phyloP scores from a whole-genome alignment of 1,140 invertebrate genomes.

The Atta colombica region DNA sequence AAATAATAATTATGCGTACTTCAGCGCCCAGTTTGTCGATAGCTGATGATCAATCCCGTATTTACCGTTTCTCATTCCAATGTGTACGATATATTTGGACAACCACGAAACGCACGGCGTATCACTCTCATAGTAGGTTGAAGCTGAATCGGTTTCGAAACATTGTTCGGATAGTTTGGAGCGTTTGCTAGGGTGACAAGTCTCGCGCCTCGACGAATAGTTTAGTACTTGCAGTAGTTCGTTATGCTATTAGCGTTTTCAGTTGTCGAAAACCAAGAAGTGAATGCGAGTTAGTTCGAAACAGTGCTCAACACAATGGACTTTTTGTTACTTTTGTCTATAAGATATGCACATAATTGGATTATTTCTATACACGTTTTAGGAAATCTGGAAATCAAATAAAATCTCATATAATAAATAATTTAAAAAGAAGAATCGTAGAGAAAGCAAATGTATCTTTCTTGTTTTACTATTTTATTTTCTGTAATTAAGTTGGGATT shows the following conservation, averaged over 20 bases:
- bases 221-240: conserved; percentile 64
- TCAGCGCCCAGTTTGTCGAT: conserved; percentile 23
- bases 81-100: conserved; percentile 29
- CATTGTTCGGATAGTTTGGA: conserved; percentile 70
- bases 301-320: conserved; percentile 34
- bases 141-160: conserved; percentile 60
- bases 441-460: background rate
- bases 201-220: conserved; percentile 68
- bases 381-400: background rate
- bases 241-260: conserved; percentile 57
- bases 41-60: conserved; percentile 20
- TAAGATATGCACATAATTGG: background rate
- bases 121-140: conserved; percentile 18
- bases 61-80: conserved; percentile 31
- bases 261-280: conserved; percentile 50
- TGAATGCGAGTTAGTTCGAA: conserved; percentile 41
- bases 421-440: background rate
- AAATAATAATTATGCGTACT: conserved; percentile 32
- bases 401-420: background rate
- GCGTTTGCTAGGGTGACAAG: conserved; percentile 63
- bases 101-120: conserved; percentile 47
- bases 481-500: background rate
- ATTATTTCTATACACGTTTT: background rate
- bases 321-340: background rate
- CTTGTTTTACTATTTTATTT: background rate